Conservation (phyloP, 2,888 invertebrate species). For the Campoplex nolae region DNA sequence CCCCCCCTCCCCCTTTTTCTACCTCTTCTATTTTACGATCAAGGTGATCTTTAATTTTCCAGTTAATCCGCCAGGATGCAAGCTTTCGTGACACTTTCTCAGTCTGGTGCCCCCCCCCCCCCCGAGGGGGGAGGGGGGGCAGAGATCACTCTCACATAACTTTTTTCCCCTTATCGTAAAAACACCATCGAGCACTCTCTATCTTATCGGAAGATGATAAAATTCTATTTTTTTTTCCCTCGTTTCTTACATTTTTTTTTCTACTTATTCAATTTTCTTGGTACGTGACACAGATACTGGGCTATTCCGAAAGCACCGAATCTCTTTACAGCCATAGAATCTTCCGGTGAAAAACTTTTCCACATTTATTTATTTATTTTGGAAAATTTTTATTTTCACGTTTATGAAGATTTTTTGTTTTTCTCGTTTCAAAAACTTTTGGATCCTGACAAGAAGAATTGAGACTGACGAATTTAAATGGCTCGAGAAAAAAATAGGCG, state of each 20-base stretch:
- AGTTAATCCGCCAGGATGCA: slow-evolving; percentile 39
- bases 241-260: neutral
- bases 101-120: neutral
- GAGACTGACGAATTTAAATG: too few species aligned
- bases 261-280: neutral
- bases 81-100: slow-evolving; percentile 33
- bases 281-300: slow-evolving; percentile 3
- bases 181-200: slow-evolving; percentile 14
- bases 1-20: neutral
- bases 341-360: neutral
- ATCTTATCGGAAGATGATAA: slow-evolving; percentile 19
- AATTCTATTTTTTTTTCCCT: neutral
- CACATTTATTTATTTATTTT: neutral
- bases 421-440: neutral
- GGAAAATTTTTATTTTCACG: neutral
- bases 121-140: neutral
- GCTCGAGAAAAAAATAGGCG: too few species aligned
- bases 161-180: slow-evolving; percentile 23
- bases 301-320: neutral
- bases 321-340: neutral
- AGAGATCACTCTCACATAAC: neutral
- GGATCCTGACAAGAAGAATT: too few species aligned
- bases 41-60: slow-evolving; percentile 53
- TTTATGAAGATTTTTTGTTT: neutral
- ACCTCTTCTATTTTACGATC: neutral